Percentiles rank a stretch among this genome's conserved stretches.
Conservation (phyloP, 2,888 invertebrate genomes). For the Xestia c-nigrum region DNA sequence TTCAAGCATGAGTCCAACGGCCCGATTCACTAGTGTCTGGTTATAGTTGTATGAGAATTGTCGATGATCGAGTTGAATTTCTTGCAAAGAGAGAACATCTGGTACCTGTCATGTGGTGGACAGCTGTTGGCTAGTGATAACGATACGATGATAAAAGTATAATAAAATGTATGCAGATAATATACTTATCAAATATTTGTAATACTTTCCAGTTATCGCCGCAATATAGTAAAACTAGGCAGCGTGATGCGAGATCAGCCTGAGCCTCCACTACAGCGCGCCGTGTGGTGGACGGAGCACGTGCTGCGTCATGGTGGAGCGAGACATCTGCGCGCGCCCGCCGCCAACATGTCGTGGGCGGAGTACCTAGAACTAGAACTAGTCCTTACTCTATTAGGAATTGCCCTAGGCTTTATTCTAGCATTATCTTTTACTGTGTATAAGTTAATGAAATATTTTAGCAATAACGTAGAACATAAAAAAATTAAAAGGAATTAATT, state of each 20-base stretch:
- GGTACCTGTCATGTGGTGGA: not conserved
- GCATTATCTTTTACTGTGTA: not conserved
- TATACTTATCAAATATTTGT: not conserved
- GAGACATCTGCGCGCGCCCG: not conserved
- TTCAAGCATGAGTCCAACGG: not conserved
- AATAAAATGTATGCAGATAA: not conserved
- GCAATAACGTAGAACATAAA: not conserved
- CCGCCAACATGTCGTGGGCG: not conserved
- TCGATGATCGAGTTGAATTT: not conserved
- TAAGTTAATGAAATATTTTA: not conserved
- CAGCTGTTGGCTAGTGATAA: not conserved
- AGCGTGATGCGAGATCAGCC: slow-evolving; percentile 4
- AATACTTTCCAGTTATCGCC: slow-evolving; percentile 44
- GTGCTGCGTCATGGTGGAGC: not conserved
- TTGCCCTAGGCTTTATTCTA: not conserved
- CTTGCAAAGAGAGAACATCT: not conserved
- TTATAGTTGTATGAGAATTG: not conserved
- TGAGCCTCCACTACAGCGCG: not conserved
- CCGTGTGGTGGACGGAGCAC: slow-evolving; percentile 18
- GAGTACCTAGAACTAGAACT: slow-evolving; percentile 7
- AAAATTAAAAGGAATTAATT: not conserved
- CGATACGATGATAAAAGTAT: not conserved
- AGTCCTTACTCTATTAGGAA: not conserved
- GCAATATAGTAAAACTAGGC: slow-evolving; percentile 14
- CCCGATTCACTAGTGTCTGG: not conserved